Percentiles rank a stretch among this genome's conserved stretches.
Conservation (phyloP, 64 coral and sea anemone species). For the Astreopora myriophthalma region DNA sequence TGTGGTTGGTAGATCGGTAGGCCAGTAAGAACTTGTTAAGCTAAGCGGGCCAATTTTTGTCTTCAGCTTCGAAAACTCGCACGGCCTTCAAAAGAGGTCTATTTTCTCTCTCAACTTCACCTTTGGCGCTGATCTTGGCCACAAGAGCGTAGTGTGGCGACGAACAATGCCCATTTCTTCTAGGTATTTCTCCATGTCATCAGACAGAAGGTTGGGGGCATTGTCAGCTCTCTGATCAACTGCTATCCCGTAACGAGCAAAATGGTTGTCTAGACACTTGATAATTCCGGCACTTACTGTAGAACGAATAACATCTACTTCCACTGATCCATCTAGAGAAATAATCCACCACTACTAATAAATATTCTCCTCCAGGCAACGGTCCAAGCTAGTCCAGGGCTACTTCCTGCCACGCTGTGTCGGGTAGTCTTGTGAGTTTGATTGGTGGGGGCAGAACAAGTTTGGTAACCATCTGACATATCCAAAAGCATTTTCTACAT, state of each 20-base stretch:
- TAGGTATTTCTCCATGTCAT: constrained; percentile 13
- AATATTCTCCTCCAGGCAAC: constrained; percentile 56
- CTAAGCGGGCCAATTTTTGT: constrained; percentile 25
- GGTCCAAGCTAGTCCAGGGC: constrained; percentile 22
- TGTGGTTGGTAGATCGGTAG: constrained; percentile 20
- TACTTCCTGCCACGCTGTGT: constrained; percentile 38
- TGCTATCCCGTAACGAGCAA: constrained; percentile 33
- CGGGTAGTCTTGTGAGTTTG: not conserved
- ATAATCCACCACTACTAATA: constrained; percentile 46
- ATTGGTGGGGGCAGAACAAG: not conserved
- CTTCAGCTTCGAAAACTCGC: constrained; percentile 14
- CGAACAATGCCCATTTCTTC: not conserved
- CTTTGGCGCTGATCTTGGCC: constrained; percentile 49
- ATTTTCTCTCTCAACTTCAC: constrained; percentile 35
- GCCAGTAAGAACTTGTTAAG: constrained; percentile 56
- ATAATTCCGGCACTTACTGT: not conserved
- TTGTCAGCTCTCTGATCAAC: not conserved
- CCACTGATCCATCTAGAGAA: constrained; percentile 53
- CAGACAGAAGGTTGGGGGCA: not conserved
- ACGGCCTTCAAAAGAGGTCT: not conserved
- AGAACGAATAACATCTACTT: constrained; percentile 36
- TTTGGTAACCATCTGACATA: not conserved
- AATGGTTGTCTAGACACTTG: not conserved
- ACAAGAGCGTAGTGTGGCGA: not conserved
- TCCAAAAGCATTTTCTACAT: not conserved